Conservation (phyloP, 1,140 invertebrate species). For the Drosophila varians region DNA sequence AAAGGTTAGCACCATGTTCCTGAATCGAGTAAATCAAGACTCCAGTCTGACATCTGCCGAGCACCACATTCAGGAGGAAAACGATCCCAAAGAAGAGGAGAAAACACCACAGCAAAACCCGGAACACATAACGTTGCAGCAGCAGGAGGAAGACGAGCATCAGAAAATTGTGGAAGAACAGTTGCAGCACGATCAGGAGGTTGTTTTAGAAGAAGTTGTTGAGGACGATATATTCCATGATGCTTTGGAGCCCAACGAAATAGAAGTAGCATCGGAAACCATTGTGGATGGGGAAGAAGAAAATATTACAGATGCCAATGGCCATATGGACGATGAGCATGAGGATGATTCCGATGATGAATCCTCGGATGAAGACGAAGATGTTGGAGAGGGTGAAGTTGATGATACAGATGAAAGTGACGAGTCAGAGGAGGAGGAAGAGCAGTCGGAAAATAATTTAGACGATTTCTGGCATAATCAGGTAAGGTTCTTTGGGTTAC, state of each 20-base stretch:
- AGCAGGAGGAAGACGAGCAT: slow-evolving; percentile 7
- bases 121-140: slow-evolving; percentile 3
- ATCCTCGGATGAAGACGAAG: slow-evolving; percentile 16
- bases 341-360: slow-evolving; percentile 16
- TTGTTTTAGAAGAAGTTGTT: slow-evolving; percentile 7
- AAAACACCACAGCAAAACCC: slow-evolving; percentile 6
- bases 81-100: background rate
- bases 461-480: slow-evolving; percentile 27
- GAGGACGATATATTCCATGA: slow-evolving; percentile 45
- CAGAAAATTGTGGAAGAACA: slow-evolving; percentile 4
- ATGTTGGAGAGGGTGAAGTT: background rate
- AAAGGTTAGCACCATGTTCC: slow-evolving; percentile 63
- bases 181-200: slow-evolving; percentile 1
- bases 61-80: slow-evolving; percentile 23
- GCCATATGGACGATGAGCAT: slow-evolving; percentile 23
- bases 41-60: slow-evolving; percentile 29
- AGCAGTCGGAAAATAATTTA: slow-evolving; percentile 22
- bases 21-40: slow-evolving; percentile 67
- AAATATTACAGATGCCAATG: slow-evolving; percentile 32
- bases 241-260: slow-evolving; percentile 41
- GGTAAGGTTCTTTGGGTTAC: slow-evolving; percentile 15
- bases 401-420: background rate
- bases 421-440: slow-evolving; percentile 14
- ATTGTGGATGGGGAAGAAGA: slow-evolving; percentile 52
- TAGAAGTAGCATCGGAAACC: slow-evolving; percentile 51